Evolutionary conservation across 2,888 invertebrate species (phyloP).

Genomic region (Phaedon cochleariae): DNA sequence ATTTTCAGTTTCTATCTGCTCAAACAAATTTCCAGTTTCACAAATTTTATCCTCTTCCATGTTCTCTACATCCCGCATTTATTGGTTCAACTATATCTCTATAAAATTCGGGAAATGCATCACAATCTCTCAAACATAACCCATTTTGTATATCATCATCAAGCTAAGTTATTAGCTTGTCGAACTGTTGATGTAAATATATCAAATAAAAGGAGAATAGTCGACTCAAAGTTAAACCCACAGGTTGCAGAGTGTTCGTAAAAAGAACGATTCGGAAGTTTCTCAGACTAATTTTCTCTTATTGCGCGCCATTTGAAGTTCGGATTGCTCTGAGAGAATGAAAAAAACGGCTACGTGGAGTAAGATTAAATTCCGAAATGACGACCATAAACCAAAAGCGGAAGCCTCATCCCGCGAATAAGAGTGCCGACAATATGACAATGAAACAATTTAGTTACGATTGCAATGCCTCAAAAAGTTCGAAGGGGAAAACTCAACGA

Average conservation of each 20-base stretch:
- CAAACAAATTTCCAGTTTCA: too few relatives aligned
- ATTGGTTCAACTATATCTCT: too few relatives aligned
- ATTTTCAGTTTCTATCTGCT: too few relatives aligned
- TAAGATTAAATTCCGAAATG: background rate
- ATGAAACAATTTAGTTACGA: background rate
- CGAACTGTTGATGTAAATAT: too few relatives aligned
- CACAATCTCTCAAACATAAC: too few relatives aligned
- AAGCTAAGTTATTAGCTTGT: too few relatives aligned
- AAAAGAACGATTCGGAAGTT: background rate
- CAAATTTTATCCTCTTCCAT: too few relatives aligned
- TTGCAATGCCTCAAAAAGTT: background rate
- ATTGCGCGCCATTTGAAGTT: constrained; percentile 12
- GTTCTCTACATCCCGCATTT: too few relatives aligned
- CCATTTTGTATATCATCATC: too few relatives aligned
- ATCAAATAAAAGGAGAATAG: too few relatives aligned
- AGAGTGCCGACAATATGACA: background rate
- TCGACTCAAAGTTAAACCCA: background rate
- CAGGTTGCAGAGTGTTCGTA: background rate
- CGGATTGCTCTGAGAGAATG: constrained; percentile 25
- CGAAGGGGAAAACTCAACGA: background rate
- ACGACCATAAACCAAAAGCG: background rate
- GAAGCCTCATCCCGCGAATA: background rate
- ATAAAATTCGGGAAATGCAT: too few relatives aligned
- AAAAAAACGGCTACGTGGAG: constrained; percentile 21
- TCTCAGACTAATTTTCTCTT: background rate